phyloP scores from a whole-genome alignment of 2,888 invertebrate species.

The Syrphus vitripennis region DNA sequence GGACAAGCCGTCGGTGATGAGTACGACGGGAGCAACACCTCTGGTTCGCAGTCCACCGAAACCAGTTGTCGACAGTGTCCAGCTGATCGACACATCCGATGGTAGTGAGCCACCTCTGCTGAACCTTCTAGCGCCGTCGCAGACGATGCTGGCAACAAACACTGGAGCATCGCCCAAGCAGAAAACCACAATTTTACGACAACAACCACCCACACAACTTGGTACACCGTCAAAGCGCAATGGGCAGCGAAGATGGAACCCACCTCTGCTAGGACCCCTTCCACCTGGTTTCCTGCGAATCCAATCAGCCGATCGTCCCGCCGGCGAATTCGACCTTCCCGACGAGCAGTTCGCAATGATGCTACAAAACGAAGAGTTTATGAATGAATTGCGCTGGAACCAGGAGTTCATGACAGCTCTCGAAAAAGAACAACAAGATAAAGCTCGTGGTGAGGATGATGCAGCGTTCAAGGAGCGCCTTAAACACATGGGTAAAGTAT shows the following conservation, averaged over 20 bases:
- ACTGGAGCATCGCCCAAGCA: slow-evolving; percentile 81
- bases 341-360: slow-evolving; percentile 93
- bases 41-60: slow-evolving; percentile 76
- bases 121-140: slow-evolving; percentile 74
- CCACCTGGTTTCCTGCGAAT: slow-evolving; percentile 89
- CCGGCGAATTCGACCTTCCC: slow-evolving; percentile 85
- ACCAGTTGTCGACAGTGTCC: slow-evolving; percentile 60
- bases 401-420: slow-evolving; percentile 93
- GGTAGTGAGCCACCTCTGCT: slow-evolving; percentile 73
- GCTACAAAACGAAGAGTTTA: slow-evolving; percentile 94
- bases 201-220: slow-evolving; percentile 54
- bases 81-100: slow-evolving; percentile 77
- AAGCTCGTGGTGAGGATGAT: slow-evolving; percentile 85
- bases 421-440: slow-evolving; percentile 86
- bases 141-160: slow-evolving; percentile 72
- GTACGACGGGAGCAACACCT: slow-evolving; percentile 67
- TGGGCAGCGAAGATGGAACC: slow-evolving; percentile 86
- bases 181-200: slow-evolving; percentile 73
- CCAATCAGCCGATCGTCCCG: slow-evolving; percentile 74
- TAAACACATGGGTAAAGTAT: slow-evolving; percentile 92
- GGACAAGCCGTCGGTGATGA: slow-evolving; percentile 81
- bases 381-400: slow-evolving; percentile 92
- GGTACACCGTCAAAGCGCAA: slow-evolving; percentile 75
- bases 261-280: slow-evolving; percentile 88
- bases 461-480: slow-evolving; percentile 87